A percentile compares a stretch with the other conserved stretches of the same genome.
Evolutionary conservation across 1,140 invertebrate species (phyloP).

Genomic region (Trichoplusia ni): DNA sequence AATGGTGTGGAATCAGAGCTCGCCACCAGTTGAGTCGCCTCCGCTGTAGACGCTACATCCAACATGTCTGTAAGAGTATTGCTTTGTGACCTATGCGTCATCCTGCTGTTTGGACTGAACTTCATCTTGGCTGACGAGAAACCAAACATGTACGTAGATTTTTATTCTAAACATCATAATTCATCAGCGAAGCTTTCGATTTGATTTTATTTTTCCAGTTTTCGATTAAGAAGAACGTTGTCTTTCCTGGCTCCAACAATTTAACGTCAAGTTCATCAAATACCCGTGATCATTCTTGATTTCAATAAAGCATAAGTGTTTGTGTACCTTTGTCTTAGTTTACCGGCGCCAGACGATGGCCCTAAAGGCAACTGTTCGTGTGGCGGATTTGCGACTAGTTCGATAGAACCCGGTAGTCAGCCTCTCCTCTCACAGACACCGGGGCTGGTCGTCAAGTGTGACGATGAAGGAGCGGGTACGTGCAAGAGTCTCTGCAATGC

Average conservation of each 20-base stretch:
- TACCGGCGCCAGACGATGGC: conserved; percentile 32
- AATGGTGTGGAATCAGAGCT: background rate
- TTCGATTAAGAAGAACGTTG: too few relatives aligned
- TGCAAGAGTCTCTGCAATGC: conserved; percentile 71
- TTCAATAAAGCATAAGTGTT: background rate
- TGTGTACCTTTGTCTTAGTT: too few relatives aligned
- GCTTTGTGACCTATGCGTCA: conserved; percentile 44
- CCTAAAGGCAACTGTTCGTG: conserved; percentile 71
- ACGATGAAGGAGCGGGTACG: conserved; percentile 59
- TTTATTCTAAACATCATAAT: too few relatives aligned
- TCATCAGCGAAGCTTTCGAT: too few relatives aligned
- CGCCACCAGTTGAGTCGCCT: conserved; percentile 13
- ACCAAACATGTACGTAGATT: conserved; percentile 21
- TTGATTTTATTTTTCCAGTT: too few relatives aligned
- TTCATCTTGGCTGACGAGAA: conserved; percentile 36
- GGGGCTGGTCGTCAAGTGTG: conserved; percentile 65
- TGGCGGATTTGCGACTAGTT: conserved; percentile 60
- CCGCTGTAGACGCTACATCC: conserved; percentile 4
- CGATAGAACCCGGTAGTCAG: conserved; percentile 35
- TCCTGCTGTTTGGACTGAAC: conserved; percentile 39
- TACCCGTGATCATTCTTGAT: background rate
- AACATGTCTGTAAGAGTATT: conserved; percentile 43
- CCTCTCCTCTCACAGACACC: conserved; percentile 68
- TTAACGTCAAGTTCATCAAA: background rate
- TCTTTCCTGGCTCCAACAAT: too few relatives aligned